Base-by-base conservation (phyloP, 1,140 invertebrate species). In the Drosophila paulistorum region DNA sequence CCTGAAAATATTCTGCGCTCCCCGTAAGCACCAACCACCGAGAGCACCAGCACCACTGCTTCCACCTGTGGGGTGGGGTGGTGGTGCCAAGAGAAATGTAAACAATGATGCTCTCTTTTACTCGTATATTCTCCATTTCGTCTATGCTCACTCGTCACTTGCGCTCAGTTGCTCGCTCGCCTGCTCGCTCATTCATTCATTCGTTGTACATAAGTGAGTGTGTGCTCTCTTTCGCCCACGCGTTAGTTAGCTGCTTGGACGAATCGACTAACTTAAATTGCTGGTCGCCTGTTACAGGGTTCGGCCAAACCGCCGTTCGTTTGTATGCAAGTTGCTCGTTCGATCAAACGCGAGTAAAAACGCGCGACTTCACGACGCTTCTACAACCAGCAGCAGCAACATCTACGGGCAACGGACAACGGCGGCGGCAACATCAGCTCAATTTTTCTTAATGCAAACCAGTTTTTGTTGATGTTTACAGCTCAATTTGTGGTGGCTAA, bases 261-360 rank as follows among this genome's bases (percentile, higher is more conserved):
- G 20, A 72, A 41, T 20, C 13, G 41, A 61, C 75, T 23, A 51
- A n/a, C 64, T 74, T 7, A 0, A 1, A 17, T 14, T 55, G 68
- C 84, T 89, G 84, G 7, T 45, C 85, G 84, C 84, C 84, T 89
- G 81, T 68, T 90, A 61, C 57, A 67, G 30, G 61, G 86, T 90
- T 89, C 86, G 84, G 85, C 82, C 82, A 73, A 81, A 90, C 81
- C 69, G 85, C 66, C 85, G 85, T 89, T 89, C 84, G 84, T 85
- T 90, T 84, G 84, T 84, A 83, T 89, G 83, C 76, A 68, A 81
- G 67, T 72, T 68, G 63, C 71, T 64, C 65, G 71, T 73, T 81
- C 65, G 74, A 71, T 77, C 79, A 79, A 77, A 77, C 81, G 82
- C 78, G 82, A 78, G 81, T 78, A 77, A 69, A 81, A 61, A 73